Evolutionary conservation across 2,113 vertebrate species (phyloP).

Genomic region (Centropus unirufus): DNA sequence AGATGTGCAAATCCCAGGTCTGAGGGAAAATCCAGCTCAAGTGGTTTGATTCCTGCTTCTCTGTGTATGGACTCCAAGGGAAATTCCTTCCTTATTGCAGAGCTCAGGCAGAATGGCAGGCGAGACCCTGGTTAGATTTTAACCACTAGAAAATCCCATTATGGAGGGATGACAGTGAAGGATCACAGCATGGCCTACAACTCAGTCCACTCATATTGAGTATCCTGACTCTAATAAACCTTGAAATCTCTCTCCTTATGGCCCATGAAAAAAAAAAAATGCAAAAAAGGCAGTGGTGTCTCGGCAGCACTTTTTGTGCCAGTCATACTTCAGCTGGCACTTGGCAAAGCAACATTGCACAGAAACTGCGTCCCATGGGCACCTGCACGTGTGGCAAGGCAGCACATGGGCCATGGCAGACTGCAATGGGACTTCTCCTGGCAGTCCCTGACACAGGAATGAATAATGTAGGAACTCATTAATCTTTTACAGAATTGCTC

Average conservation of each 20-base stretch:
- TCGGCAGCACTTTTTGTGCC: background rate
- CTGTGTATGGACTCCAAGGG: background rate
- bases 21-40: background rate
- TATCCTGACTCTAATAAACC: background rate
- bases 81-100: background rate
- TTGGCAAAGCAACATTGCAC: background rate
- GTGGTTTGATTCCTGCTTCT: background rate
- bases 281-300: background rate
- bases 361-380: background rate
- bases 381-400: background rate
- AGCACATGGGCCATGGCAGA: background rate
- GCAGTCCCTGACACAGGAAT: constrained; percentile 12
- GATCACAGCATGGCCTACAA: background rate
- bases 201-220: background rate
- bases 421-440: background rate
- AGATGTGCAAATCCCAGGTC: background rate
- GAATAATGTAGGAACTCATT: constrained; percentile 40
- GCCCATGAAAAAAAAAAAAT: background rate
- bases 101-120: background rate
- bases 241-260: background rate
- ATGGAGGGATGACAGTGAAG: too few relatives aligned
- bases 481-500: constrained; percentile 49
- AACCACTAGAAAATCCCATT: background rate
- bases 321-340: background rate
- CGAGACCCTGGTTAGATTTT: background rate